Percentiles rank a stretch among this genome's conserved stretches.
Conservation (phyloP, 2,797 vertebrate species). For the Coccyzus lansbergi region DNA sequence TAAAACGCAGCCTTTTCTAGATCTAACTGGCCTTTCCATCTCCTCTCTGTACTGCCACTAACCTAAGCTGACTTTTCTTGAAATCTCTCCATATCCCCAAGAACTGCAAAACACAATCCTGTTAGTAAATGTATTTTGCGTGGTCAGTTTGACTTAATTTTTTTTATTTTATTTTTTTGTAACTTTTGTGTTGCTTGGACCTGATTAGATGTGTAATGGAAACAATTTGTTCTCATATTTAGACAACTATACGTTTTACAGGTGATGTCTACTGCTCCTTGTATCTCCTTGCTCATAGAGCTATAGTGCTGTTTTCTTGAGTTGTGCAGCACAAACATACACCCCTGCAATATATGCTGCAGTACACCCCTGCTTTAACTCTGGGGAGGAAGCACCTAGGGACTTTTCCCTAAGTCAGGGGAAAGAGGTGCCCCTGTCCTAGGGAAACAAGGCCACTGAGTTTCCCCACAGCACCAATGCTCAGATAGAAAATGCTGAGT, state of each 20-base stretch:
- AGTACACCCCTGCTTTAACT: background rate
- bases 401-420: background rate
- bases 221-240: background rate
- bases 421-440: background rate
- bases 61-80: background rate
- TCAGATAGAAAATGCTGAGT: background rate
- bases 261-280: background rate
- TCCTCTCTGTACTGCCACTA: background rate
- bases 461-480: rapidly evolving
- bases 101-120: background rate
- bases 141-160: background rate
- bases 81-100: background rate
- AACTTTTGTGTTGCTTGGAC: background rate
- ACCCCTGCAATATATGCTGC: no score
- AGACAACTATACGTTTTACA: rapidly evolving
- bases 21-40: background rate
- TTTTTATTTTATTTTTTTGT: background rate
- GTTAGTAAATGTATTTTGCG: background rate
- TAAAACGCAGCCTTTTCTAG: background rate
- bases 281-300: background rate
- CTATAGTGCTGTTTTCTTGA: rapidly evolving
- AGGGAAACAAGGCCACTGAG: background rate
- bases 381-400: background rate
- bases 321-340: background rate
- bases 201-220: background rate